Conservation (phyloP, 2,888 invertebrate genomes). For the Flexamia atlantica region DNA sequence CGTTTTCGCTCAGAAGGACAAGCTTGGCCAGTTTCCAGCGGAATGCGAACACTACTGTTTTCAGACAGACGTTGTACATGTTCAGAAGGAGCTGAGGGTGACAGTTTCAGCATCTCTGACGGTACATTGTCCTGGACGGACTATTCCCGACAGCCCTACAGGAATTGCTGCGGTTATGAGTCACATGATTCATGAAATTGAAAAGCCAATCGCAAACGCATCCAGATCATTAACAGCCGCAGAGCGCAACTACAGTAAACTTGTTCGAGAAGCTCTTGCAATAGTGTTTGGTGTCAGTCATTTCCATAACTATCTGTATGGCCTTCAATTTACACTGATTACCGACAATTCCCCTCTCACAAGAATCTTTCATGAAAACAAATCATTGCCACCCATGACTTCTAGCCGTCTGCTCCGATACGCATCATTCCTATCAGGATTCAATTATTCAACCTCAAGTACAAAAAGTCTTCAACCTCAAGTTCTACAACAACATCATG, state of each 20-base stretch:
- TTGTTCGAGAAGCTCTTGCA: conserved; percentile 62
- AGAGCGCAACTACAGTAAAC: conserved; percentile 68
- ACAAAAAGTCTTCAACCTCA: conserved; percentile 61
- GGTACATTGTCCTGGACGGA: too few relatives aligned
- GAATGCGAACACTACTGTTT: too few relatives aligned
- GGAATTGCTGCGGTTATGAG: conserved; percentile 64
- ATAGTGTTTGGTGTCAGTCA: neutral
- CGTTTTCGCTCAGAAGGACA: too few relatives aligned
- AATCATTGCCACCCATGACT: conserved; percentile 60
- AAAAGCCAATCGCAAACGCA: conserved; percentile 64
- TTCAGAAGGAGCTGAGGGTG: too few relatives aligned
- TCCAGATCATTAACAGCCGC: conserved; percentile 69
- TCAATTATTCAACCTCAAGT: conserved; percentile 34
- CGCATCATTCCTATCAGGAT: conserved; percentile 56
- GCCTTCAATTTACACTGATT: conserved; percentile 43
- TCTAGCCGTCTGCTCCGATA: conserved; percentile 55
- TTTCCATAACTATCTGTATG: conserved; percentile 13
- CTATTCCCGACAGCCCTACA: too few relatives aligned
- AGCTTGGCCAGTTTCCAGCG: too few relatives aligned
- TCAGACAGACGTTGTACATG: too few relatives aligned
- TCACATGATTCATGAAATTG: conserved; percentile 62
- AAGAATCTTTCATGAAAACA: conserved; percentile 60
- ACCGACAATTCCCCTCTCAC: conserved; percentile 63
- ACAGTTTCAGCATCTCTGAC: too few relatives aligned
- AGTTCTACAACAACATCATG: conserved; percentile 69